These are phyloP conservation scores for Hermetia illucens DNA, from an alignment of 1,140 invertebrate genomes.

Conservation along the genomic window DNA sequence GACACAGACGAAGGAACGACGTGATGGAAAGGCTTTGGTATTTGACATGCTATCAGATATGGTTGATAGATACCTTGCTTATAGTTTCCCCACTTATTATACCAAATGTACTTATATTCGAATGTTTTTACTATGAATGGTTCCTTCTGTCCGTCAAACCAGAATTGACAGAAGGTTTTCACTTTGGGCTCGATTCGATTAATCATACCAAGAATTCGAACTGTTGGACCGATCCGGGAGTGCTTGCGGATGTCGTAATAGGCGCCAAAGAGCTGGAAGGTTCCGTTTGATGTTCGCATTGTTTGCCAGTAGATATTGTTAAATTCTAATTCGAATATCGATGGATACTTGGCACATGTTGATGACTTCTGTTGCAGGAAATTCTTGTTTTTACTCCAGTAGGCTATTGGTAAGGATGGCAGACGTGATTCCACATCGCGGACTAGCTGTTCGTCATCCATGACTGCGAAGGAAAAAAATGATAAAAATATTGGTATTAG, in stretches of 20 bases:
- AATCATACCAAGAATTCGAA: conserved; percentile 82
- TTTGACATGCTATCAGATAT: conserved; percentile 76
- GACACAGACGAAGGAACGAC: conserved; percentile 72
- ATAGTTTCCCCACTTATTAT: conserved; percentile 88
- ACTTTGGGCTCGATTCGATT: conserved; percentile 73
- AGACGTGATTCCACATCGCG: conserved; percentile 58
- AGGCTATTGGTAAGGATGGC: conserved; percentile 67
- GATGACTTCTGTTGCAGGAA: conserved; percentile 48
- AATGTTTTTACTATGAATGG: conserved; percentile 64
- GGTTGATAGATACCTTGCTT: conserved; percentile 84
- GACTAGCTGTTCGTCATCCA: conserved; percentile 58
- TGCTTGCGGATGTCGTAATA: conserved; percentile 71
- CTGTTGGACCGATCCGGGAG: conserved; percentile 61
- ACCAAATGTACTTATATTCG: conserved; percentile 91
- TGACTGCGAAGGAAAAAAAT: conserved; percentile 6
- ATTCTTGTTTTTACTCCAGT: conserved; percentile 67
- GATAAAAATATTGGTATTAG: no score
- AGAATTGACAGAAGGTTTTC: conserved; percentile 74
- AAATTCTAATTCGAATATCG: conserved; percentile 75
- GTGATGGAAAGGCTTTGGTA: conserved; percentile 56
- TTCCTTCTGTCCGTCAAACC: conserved; percentile 73
- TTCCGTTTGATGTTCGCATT: conserved; percentile 61
- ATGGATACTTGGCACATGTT: conserved; percentile 68
- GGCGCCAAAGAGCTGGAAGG: conserved; percentile 78
- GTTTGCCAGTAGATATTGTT: conserved; percentile 88